A percentile compares a stretch with the other conserved stretches of the same genome.
Conservation (phyloP, 1,140 invertebrate genomes). For the Telenomus remus region DNA sequence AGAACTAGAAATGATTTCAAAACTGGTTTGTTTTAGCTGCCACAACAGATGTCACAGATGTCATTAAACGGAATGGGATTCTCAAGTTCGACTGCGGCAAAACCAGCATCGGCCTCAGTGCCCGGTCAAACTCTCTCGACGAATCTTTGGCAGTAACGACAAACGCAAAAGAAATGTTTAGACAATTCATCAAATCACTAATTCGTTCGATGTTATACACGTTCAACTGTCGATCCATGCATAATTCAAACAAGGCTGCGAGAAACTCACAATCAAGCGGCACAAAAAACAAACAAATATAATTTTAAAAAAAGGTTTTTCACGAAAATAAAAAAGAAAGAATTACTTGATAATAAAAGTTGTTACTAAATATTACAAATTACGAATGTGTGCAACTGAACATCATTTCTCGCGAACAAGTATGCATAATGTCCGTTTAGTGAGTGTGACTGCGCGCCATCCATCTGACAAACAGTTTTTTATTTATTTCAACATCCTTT, state of each 20-base stretch:
- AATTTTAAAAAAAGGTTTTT: no score
- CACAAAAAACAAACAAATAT: constrained; percentile 15
- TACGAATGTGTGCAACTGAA: constrained; percentile 29
- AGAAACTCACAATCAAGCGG: constrained; percentile 9
- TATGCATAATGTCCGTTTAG: constrained; percentile 4
- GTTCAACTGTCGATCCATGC: constrained; percentile 31
- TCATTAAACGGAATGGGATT: constrained; percentile 69
- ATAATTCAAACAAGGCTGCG: constrained; percentile 18
- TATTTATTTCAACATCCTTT: neutral
- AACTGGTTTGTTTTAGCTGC: constrained; percentile 68
- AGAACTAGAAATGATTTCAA: no score
- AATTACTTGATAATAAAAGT: constrained; percentile 10
- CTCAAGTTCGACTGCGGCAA: constrained; percentile 57
- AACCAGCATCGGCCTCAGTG: constrained; percentile 62
- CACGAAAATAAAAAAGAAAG: no score
- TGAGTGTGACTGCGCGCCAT: constrained; percentile 6
- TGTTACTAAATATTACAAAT: constrained; percentile 29
- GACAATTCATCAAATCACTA: constrained; percentile 63
- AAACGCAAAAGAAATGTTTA: constrained; percentile 44
- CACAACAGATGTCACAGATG: constrained; percentile 78
- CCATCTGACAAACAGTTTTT: neutral
- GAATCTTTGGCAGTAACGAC: constrained; percentile 77
- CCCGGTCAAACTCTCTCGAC: constrained; percentile 75
- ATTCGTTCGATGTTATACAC: constrained; percentile 63
- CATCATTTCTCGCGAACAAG: constrained; percentile 9